Evolutionary conservation across 2,888 invertebrate species (phyloP), one percentile per base, ranked within the genome.

Genomic region (Aleiodes testaceus): DNA sequence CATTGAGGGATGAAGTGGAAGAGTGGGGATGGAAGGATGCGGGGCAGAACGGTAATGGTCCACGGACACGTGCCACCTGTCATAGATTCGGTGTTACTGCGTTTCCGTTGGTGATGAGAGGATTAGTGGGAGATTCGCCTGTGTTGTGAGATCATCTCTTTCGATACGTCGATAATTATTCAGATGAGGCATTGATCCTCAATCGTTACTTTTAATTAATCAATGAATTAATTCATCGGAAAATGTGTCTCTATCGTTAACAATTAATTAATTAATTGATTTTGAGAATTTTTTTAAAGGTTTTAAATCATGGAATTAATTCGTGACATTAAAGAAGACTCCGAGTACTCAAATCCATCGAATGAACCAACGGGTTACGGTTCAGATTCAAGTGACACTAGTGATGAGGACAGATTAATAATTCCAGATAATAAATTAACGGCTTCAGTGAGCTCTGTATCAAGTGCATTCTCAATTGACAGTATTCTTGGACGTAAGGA

Each of bases 61-160:
- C 81, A 76, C 80, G 70, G 80, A 81, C 84, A 85, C 83, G 84
- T 85, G 84, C 84, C 80, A 83, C 83, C 82, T 84, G 84, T 85
- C 84, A 84, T 79, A 72, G 65, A 72, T 66, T 73, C 55, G 74
- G 72, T 69, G 68, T 66, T 69, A n/a, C 42, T 22, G 52, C 65
- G 53, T 49, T 55, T 55, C 30, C 20, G 45, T 22, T 53, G 0
- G 4, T 45, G 67, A 63, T 68, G 52, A 68, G 68, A 63, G 69
- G 72, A 77, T 77, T 77, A 78, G 76, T 74, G 63, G 65, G 69
- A 72, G 76, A 77, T 75, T 74, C 75, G 69, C 68, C 66, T 64
- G 55, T 72, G 66, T 72, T 50, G 63, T 47, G 76, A 49, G 36
- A 61, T 9, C 63, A 67, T 45, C 26, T 42, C 42, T 44, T 4